phyloP scores from a whole-genome alignment of 2,888 invertebrate genomes.

The Alentia gelatinosa region DNA sequence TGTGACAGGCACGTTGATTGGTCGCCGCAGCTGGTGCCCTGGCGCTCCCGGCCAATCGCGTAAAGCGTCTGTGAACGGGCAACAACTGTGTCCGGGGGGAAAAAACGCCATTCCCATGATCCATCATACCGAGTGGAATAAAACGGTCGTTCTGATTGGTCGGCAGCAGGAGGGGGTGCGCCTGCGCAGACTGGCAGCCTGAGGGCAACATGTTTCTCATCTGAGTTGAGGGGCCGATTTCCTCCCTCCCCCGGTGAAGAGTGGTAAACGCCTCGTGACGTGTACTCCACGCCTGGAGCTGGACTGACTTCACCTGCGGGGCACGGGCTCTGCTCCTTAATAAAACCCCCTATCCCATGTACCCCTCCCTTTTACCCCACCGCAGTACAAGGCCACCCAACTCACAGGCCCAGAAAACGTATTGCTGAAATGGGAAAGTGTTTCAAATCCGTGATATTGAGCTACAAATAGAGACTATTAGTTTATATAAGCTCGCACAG shows the following conservation, averaged over 20 bases:
- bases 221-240: neutral
- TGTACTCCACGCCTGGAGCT: no score
- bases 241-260: neutral
- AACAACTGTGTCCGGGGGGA: slow-evolving; percentile 2
- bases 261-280: no score
- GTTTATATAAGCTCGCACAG: no score
- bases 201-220: neutral
- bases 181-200: neutral
- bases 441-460: no score
- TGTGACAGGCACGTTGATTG: slow-evolving; percentile 52
- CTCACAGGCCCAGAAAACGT: no score
- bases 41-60: slow-evolving; percentile 24
- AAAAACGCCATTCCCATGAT: neutral
- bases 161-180: neutral
- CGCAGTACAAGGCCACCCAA: no score
- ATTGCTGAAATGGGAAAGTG: no score
- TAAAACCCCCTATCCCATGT: no score
- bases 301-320: no score
- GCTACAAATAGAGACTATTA: no score
- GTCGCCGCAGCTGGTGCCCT: slow-evolving; percentile 46
- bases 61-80: neutral
- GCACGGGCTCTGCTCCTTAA: no score
- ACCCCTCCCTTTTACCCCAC: no score
- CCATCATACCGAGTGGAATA: slow-evolving; percentile 16
- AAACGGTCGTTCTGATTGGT: slow-evolving; percentile 18